A percentile compares a stretch with the other conserved stretches of the same genome.
These are phyloP conservation scores for Myoxocephalus aenaeus DNA, from an alignment of 2,797 vertebrate genomes.

Conservation along the genomic window DNA sequence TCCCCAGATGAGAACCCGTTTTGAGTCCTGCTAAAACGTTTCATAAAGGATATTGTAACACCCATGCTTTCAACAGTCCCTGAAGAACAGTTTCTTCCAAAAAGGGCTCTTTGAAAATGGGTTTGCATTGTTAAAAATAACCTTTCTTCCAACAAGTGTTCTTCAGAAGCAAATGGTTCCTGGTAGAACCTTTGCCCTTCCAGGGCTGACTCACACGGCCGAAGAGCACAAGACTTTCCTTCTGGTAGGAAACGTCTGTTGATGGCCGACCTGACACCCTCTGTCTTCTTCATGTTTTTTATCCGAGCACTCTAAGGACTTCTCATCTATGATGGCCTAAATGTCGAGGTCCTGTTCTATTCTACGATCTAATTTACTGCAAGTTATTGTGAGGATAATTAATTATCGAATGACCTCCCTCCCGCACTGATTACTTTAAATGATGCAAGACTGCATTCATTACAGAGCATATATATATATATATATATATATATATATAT, in stretches of 20 bases:
- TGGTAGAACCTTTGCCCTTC: no score
- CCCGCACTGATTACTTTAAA: conserved; percentile 3
- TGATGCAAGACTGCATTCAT: background rate
- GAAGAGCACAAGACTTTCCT: background rate
- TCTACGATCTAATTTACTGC: background rate
- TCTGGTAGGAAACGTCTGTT: background rate
- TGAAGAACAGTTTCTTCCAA: background rate
- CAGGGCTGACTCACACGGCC: no score
- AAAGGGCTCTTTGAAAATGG: no score
- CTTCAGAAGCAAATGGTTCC: no score
- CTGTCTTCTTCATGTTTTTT: background rate
- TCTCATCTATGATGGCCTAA: background rate
- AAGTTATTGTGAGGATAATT: conserved; percentile 3
- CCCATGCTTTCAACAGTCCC: background rate
- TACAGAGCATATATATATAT: background rate
- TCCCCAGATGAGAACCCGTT: background rate
- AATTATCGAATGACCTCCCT: background rate
- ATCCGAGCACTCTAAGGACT: background rate
- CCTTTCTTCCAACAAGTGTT: no score
- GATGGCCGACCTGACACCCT: background rate
- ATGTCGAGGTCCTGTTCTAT: background rate
- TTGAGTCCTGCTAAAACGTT: background rate
- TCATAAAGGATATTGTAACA: background rate
- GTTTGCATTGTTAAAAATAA: no score
- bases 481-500: no score